Evolutionary conservation across 2,888 invertebrate species (phyloP).

Genomic region (Dioctria linearis): DNA sequence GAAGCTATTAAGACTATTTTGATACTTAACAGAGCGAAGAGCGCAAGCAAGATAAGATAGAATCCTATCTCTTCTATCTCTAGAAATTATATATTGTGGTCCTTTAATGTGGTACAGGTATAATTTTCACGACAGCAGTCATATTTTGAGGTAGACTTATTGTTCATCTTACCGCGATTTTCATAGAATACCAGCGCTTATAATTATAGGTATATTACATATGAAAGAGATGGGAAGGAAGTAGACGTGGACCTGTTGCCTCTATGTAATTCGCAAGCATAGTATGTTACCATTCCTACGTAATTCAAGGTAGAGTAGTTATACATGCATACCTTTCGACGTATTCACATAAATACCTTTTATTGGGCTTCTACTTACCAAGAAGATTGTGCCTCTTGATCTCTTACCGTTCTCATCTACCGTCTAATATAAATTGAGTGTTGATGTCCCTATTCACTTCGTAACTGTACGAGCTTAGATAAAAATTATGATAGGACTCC

Average conservation of each 20-base stretch:
- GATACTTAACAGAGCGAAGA: conserved; percentile 34
- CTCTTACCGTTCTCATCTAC: conserved; percentile 1
- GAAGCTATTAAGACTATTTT: conserved; percentile 22
- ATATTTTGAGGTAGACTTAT: not conserved
- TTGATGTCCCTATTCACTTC: conserved; percentile 32
- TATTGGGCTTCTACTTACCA: conserved; percentile 52
- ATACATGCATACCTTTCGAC: not conserved
- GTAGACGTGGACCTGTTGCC: conserved; percentile 54
- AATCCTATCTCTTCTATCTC: not conserved
- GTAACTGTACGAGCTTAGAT: conserved; percentile 2
- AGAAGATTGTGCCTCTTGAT: conserved; percentile 19
- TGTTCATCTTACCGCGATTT: conserved; percentile 55
- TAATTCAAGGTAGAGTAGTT: too few relatives aligned
- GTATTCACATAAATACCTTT: conserved; percentile 57
- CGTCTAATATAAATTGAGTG: conserved; percentile 4
- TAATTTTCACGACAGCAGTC: not conserved
- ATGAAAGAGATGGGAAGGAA: conserved; percentile 38
- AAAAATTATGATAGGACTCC: conserved; percentile 30
- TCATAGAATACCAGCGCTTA: conserved; percentile 52
- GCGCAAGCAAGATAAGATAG: not conserved
- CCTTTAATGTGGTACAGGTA: not conserved
- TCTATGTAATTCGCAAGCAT: not conserved
- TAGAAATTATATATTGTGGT: not conserved
- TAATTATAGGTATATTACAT: conserved; percentile 57
- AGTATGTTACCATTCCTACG: not conserved